Conservation (phyloP, 2,888 invertebrate genomes). For the Drosophila peninsularis region DNA sequence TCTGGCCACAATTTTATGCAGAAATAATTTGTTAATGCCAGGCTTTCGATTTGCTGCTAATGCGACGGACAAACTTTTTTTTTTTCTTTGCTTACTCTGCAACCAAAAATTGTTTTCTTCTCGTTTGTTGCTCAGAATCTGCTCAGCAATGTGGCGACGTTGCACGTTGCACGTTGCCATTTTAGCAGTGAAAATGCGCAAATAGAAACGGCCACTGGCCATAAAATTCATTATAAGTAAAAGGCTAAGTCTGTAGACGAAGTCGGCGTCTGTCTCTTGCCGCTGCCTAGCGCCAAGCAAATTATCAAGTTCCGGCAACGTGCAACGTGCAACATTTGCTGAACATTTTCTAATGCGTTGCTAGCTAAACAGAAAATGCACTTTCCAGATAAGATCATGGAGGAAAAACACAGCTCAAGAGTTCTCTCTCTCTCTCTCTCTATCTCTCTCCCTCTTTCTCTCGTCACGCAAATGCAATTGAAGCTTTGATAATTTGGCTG, state of each 20-base stretch:
- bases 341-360: conserved; percentile 38
- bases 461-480: conserved; percentile 59
- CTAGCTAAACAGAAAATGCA: conserved; percentile 27
- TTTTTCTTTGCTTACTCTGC: background rate
- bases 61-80: conserved; percentile 39
- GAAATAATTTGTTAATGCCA: conserved; percentile 72
- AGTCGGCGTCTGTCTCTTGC: background rate
- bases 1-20: conserved; percentile 60
- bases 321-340: conserved; percentile 40
- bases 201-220: conserved; percentile 62
- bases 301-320: conserved; percentile 69
- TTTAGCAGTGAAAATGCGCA: conserved; percentile 63
- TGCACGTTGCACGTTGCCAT: conserved; percentile 28
- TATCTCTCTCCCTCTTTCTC: background rate
- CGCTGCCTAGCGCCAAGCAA: conserved; percentile 32
- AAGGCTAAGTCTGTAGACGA: conserved; percentile 26
- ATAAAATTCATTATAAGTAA: conserved; percentile 56
- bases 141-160: conserved; percentile 9
- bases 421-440: background rate
- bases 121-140: conserved; percentile 38
- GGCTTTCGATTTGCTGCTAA: conserved; percentile 57
- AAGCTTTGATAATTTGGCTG: conserved; percentile 38
- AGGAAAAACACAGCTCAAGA: background rate
- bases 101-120: conserved; percentile 7
- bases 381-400: conserved; percentile 57